These are phyloP conservation scores for Mastomys natalensis DNA, from an alignment of 2,113 vertebrate genomes.

Conservation along the genomic window DNA sequence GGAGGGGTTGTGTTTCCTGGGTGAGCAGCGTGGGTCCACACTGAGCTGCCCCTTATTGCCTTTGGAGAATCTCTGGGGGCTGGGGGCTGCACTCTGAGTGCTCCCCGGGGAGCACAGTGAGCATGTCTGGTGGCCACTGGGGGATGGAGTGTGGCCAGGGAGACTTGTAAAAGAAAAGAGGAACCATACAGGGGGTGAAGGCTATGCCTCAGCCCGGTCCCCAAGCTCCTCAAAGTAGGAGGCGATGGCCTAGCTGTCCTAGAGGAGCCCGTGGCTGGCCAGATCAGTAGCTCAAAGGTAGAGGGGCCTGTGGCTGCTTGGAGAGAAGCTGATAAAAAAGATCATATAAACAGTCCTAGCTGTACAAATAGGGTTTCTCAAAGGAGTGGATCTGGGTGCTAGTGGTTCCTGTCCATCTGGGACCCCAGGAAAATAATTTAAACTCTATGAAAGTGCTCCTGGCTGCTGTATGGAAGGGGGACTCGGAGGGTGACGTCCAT, in stretches of 20 bases:
- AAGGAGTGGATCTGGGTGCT: conserved; percentile 61
- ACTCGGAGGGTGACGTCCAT: neutral
- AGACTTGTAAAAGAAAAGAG: conserved; percentile 34
- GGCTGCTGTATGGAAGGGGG: conserved; percentile 1
- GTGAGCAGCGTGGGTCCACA: conserved; percentile 55
- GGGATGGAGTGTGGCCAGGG: conserved; percentile 15
- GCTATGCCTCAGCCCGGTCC: conserved; percentile 15
- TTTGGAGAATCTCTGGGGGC: conserved; percentile 30
- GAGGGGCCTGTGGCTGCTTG: neutral
- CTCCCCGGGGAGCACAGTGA: conserved; percentile 49
- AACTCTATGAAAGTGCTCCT: conserved; percentile 80
- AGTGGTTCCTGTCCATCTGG: conserved; percentile 59
- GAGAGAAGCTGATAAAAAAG: conserved; percentile 53
- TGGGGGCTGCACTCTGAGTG: neutral
- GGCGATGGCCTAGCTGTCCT: neutral
- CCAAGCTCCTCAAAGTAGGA: neutral
- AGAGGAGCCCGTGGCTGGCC: neutral
- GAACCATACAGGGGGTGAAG: conserved; percentile 11
- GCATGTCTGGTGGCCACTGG: neutral
- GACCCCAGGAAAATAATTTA: conserved; percentile 77
- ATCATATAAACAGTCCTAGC: conserved; percentile 58
- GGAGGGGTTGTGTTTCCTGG: conserved; percentile 64
- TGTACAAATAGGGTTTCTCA: conserved; percentile 76
- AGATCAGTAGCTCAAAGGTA: neutral
- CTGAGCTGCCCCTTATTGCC: conserved; percentile 74